Conservation (phyloP, 35 echinoderm and acorn worm genomes). For the Ptychodera flava region DNA sequence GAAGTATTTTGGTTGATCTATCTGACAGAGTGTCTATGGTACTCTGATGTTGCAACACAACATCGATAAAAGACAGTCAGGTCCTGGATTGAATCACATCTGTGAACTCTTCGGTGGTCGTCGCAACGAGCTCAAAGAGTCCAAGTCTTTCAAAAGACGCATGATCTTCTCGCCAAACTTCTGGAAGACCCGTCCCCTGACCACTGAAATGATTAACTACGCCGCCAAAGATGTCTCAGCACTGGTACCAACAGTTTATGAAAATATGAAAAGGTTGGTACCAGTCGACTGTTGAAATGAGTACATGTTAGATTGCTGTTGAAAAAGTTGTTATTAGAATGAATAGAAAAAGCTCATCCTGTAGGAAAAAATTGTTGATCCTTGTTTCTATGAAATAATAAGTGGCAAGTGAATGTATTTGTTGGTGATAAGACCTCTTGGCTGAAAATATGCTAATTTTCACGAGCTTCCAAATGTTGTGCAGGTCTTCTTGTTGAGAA, state of each 20-base stretch:
- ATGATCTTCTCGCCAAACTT: constrained; percentile 14
- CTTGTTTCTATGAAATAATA: too few relatives aligned
- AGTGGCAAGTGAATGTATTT: too few relatives aligned
- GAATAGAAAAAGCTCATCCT: too few relatives aligned
- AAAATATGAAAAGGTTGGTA: constrained; percentile 17
- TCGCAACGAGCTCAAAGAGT: background rate
- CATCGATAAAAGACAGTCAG: background rate
- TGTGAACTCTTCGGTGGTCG: constrained; percentile 14
- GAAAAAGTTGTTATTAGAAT: too few relatives aligned
- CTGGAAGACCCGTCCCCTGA: constrained; percentile 12
- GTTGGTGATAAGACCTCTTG: too few relatives aligned
- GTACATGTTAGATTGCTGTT: too few relatives aligned
- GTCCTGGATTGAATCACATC: constrained; percentile 4
- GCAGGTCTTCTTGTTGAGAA: too few relatives aligned
- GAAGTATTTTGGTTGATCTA: too few relatives aligned
- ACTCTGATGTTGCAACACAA: background rate
- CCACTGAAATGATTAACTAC: constrained; percentile 24
- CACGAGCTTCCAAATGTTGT: too few relatives aligned
- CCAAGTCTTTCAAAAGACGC: background rate
- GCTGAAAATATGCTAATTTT: too few relatives aligned
- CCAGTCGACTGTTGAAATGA: too few relatives aligned
- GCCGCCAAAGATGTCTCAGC: constrained; percentile 1
- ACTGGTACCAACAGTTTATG: constrained; percentile 15
- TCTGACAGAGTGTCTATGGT: background rate
- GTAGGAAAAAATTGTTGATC: too few relatives aligned